Conservation (phyloP, 2,797 vertebrate genomes). For the Darevskia nairensis region DNA sequence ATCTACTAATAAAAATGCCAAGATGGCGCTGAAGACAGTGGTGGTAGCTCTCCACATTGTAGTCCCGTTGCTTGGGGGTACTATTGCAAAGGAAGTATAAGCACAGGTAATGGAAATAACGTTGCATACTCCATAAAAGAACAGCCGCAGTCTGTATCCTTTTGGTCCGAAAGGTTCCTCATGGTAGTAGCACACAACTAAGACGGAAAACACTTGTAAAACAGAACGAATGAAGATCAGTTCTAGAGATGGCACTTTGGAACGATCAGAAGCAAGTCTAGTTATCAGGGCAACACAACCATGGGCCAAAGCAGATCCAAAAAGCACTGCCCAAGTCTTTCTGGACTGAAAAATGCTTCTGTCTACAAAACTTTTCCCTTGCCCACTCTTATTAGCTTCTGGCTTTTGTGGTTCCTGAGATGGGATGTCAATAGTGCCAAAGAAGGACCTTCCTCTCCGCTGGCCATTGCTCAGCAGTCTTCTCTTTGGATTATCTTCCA, state of each 20-base stretch:
- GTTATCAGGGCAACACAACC: conserved; percentile 93
- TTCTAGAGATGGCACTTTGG: conserved; percentile 92
- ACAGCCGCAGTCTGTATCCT: conserved; percentile 89
- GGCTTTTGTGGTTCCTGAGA: conserved; percentile 76
- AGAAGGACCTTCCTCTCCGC: conserved; percentile 83
- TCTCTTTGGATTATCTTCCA: conserved; percentile 91
- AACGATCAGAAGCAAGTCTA: conserved; percentile 88
- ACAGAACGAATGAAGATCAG: conserved; percentile 93
- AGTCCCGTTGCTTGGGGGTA: conserved; percentile 89
- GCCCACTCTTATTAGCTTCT: conserved; percentile 80
- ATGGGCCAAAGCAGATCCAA: conserved; percentile 91
- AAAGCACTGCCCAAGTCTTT: conserved; percentile 90
- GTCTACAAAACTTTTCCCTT: conserved; percentile 88
- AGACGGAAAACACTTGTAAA: conserved; percentile 88
- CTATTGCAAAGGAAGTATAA: conserved; percentile 92
- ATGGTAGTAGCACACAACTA: conserved; percentile 87
- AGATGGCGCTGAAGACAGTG: conserved; percentile 90
- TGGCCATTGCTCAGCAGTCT: conserved; percentile 83
- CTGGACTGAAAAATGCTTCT: conserved; percentile 87
- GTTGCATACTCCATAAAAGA: conserved; percentile 92
- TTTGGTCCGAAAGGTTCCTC: conserved; percentile 92
- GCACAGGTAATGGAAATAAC: conserved; percentile 96
- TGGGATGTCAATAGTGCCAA: conserved; percentile 85
- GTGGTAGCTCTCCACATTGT: conserved; percentile 95
- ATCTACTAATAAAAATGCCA: conserved; percentile 94